Evolutionary conservation across 2,888 invertebrate genomes (phyloP).

Genomic region (Chromoteleia sp.): DNA sequence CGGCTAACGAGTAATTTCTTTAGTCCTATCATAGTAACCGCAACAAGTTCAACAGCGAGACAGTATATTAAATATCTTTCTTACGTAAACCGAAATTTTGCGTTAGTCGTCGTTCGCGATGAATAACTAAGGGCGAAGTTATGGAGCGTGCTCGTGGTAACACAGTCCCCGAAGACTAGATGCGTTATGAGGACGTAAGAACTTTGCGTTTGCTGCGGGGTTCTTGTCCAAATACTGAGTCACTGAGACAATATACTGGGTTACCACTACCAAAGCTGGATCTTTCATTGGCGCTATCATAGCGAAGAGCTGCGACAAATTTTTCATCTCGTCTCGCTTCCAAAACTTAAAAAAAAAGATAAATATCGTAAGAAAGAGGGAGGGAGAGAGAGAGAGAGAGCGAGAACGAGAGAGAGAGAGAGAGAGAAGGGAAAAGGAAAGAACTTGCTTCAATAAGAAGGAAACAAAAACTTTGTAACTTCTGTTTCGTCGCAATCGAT

Average conservation of each 20-base stretch:
- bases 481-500: slow-evolving; percentile 47
- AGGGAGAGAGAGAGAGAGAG: slow-evolving; percentile 1
- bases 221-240: slow-evolving; percentile 83
- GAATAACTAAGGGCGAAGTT: slow-evolving; percentile 62
- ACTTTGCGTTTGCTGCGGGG: slow-evolving; percentile 72
- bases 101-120: slow-evolving; percentile 40
- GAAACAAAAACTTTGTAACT: slow-evolving; percentile 15
- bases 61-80: slow-evolving; percentile 50
- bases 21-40: slow-evolving; percentile 43
- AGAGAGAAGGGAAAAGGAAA: slow-evolving; percentile 5
- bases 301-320: slow-evolving; percentile 13
- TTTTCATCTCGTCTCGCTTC: slow-evolving; percentile 24
- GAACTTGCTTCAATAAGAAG: background rate
- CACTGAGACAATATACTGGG: slow-evolving; percentile 80
- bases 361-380: background rate
- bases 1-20: slow-evolving; percentile 33
- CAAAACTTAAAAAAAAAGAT: slow-evolving; percentile 11
- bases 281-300: slow-evolving; percentile 47
- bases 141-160: slow-evolving; percentile 53
- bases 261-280: slow-evolving; percentile 55
- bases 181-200: slow-evolving; percentile 69
- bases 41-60: slow-evolving; percentile 50
- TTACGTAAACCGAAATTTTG: slow-evolving; percentile 39
- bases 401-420: background rate
- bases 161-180: slow-evolving; percentile 65